These are phyloP conservation scores for Probaryconus sp. DNA, from an alignment of 1,140 invertebrate genomes.

Conservation along the genomic window DNA sequence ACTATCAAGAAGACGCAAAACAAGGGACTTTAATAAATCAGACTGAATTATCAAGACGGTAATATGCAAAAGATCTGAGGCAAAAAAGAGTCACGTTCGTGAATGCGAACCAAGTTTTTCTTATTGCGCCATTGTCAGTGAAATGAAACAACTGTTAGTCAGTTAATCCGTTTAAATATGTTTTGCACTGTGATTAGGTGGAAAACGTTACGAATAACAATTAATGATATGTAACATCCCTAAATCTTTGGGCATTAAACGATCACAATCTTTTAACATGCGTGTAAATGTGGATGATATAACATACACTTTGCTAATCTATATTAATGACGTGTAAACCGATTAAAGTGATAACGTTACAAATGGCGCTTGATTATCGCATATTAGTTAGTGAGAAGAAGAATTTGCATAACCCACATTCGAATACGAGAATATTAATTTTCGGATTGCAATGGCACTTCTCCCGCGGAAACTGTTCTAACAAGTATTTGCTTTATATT, in stretches of 20 bases:
- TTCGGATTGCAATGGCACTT: slow-evolving; percentile 33
- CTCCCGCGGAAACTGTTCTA: slow-evolving; percentile 14
- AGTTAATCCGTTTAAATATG: slow-evolving; percentile 18
- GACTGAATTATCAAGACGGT: slow-evolving; percentile 59
- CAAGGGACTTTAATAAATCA: slow-evolving; percentile 70
- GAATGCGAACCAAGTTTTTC: slow-evolving; percentile 49
- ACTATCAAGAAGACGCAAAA: slow-evolving; percentile 59
- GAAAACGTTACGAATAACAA: slow-evolving; percentile 18
- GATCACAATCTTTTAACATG: slow-evolving; percentile 6
- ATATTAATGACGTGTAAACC: slow-evolving; percentile 53
- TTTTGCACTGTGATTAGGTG: slow-evolving; percentile 7
- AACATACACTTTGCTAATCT: slow-evolving; percentile 21
- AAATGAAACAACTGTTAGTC: slow-evolving; percentile 24
- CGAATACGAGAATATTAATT: slow-evolving; percentile 39
- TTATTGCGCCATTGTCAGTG: slow-evolving; percentile 10
- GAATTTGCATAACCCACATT: slow-evolving; percentile 51
- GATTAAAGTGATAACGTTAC: slow-evolving; percentile 47
- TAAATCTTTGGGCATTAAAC: slow-evolving; percentile 5
- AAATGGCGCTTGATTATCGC: slow-evolving; percentile 37
- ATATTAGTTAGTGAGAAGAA: slow-evolving; percentile 39
- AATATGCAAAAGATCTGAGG: slow-evolving; percentile 38
- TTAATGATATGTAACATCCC: slow-evolving; percentile 11
- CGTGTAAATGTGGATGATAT: slow-evolving; percentile 12
- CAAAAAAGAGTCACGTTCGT: slow-evolving; percentile 35
- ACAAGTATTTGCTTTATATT: slow-evolving; percentile 4